phyloP scores from a whole-genome alignment of 2,888 invertebrate species.

The Prostheceraeus crozeri region DNA sequence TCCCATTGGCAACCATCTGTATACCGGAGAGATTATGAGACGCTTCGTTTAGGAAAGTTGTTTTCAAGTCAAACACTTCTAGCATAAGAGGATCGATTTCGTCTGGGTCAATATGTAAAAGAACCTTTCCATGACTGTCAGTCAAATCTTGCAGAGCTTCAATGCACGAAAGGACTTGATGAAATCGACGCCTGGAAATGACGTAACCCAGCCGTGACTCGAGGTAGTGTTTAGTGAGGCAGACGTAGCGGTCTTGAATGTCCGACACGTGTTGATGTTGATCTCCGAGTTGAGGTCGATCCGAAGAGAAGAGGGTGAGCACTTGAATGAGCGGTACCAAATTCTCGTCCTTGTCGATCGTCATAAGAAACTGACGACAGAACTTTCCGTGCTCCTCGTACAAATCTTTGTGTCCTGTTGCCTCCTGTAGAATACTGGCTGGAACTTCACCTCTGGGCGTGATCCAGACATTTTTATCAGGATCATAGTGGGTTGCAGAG shows the following conservation, averaged over 20 bases:
- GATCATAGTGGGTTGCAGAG: constrained; percentile 83
- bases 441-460: constrained; percentile 65
- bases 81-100: constrained; percentile 82
- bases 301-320: constrained; percentile 79
- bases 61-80: constrained; percentile 78
- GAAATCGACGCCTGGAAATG: constrained; percentile 46
- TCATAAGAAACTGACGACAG: constrained; percentile 41
- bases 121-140: constrained; percentile 81
- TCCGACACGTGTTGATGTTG: constrained; percentile 46
- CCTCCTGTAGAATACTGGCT: constrained; percentile 79
- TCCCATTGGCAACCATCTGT: no score
- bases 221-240: constrained; percentile 53
- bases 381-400: constrained; percentile 52
- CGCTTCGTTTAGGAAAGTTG: no score
- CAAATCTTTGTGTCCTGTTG: constrained; percentile 61
- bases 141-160: constrained; percentile 78
- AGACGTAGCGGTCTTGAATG: constrained; percentile 58
- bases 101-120: constrained; percentile 81
- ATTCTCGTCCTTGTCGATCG: constrained; percentile 71
- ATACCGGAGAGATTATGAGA: no score
- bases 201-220: constrained; percentile 49
- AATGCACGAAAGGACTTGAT: constrained; percentile 70
- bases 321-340: constrained; percentile 83
- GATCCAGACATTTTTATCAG: constrained; percentile 80
- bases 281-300: constrained; percentile 64